These are phyloP conservation scores for Hypercompe scribonia DNA, from an alignment of 2,888 invertebrate genomes.

Conservation along the genomic window DNA sequence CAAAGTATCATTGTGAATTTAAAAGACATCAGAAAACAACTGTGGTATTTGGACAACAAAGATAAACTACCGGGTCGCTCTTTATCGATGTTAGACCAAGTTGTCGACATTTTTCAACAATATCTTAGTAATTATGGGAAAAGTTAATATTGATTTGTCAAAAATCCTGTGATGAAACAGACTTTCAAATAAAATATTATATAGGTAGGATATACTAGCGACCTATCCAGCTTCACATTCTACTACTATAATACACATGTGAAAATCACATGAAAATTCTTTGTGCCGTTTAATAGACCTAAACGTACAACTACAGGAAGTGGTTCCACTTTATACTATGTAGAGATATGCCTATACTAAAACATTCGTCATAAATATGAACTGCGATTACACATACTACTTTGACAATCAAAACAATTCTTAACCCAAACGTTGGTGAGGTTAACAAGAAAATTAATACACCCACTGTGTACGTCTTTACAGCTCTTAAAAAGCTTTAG, in stretches of 20 bases:
- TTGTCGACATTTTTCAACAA: background rate
- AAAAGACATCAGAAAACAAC: background rate
- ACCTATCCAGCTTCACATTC: too few relatives aligned
- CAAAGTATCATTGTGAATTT: background rate
- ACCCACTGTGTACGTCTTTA: background rate
- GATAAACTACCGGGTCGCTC: background rate
- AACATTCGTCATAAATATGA: background rate
- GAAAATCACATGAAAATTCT: too few relatives aligned
- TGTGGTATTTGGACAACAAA: background rate
- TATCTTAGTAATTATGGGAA: background rate
- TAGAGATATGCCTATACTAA: too few relatives aligned
- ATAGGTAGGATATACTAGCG: too few relatives aligned
- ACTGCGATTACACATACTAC: background rate
- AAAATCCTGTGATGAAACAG: too few relatives aligned
- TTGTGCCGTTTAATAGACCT: too few relatives aligned
- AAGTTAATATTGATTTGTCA: too few relatives aligned
- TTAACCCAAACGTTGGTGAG: background rate
- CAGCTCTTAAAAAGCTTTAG: background rate
- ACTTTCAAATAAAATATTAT: too few relatives aligned
- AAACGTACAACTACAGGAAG: too few relatives aligned
- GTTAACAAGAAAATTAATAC: background rate
- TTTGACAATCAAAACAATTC: background rate
- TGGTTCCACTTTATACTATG: too few relatives aligned
- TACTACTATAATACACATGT: too few relatives aligned
- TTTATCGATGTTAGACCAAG: background rate